Percentiles rank a stretch among this genome's conserved stretches.
phyloP scores from a whole-genome alignment of 2,113 vertebrate species.

The Periophthalmus modestus region DNA sequence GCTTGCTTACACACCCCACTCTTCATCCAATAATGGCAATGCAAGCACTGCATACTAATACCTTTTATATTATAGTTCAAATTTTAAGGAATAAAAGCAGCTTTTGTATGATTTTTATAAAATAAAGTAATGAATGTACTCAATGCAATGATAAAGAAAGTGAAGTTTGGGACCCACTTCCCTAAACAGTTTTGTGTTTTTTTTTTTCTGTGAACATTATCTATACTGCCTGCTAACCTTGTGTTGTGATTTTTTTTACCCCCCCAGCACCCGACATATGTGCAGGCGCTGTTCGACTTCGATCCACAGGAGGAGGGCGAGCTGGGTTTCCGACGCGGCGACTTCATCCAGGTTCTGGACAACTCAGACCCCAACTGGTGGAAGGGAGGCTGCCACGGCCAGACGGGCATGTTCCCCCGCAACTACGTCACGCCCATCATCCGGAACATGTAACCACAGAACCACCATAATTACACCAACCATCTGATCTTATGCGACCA shows the following conservation, averaged over 20 bases:
- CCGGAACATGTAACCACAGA: constrained; percentile 87
- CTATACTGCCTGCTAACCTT: neutral
- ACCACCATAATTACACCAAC: constrained; percentile 37
- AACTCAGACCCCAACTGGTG: constrained; percentile 99
- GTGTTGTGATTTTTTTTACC: neutral
- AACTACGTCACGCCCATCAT: constrained; percentile 98
- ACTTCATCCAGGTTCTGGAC: constrained; percentile 99
- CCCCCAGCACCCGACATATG: constrained; percentile 82
- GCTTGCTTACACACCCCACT: too few relatives aligned
- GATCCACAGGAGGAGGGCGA: constrained; percentile 98
- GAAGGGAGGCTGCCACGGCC: constrained; percentile 96
- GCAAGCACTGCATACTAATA: too few relatives aligned
- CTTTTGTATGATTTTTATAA: too few relatives aligned
- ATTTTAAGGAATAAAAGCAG: too few relatives aligned
- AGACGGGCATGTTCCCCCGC: constrained; percentile 99
- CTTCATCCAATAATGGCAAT: too few relatives aligned
- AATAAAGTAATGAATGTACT: too few relatives aligned
- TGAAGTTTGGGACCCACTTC: too few relatives aligned
- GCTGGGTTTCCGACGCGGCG: constrained; percentile 95
- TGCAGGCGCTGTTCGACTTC: constrained; percentile 98
- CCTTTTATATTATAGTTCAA: too few relatives aligned
- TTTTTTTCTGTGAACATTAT: neutral
- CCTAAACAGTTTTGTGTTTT: too few relatives aligned
- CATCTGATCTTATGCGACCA: constrained; percentile 7
- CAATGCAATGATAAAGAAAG: too few relatives aligned